Conservation (phyloP, 2,797 vertebrate species). For the Sebastes hubbsi region DNA sequence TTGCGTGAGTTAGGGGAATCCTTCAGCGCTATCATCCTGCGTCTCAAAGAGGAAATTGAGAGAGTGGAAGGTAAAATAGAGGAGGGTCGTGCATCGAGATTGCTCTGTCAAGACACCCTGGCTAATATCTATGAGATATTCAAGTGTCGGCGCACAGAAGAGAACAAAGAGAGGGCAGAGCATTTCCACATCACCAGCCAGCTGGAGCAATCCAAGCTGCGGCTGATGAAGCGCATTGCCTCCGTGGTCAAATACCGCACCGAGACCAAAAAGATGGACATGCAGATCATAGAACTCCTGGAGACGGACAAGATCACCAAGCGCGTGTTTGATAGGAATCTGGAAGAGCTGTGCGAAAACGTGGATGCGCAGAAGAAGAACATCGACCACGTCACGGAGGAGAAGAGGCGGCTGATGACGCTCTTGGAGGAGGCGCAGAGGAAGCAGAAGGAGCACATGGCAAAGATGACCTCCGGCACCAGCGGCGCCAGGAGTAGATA, state of each 20-base stretch:
- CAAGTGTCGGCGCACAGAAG: constrained; percentile 42
- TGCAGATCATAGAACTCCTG: constrained; percentile 58
- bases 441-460: constrained; percentile 56
- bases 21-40: background rate
- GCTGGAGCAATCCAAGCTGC: constrained; percentile 59
- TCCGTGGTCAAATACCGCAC: constrained; percentile 52
- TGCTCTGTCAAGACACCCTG: constrained; percentile 22
- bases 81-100: background rate
- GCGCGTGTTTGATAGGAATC: constrained; percentile 45
- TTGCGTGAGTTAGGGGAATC: constrained; percentile 30
- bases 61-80: constrained; percentile 53
- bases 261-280: constrained; percentile 67
- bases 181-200: constrained; percentile 28
- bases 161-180: constrained; percentile 49
- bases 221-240: constrained; percentile 58
- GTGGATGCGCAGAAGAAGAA: constrained; percentile 45
- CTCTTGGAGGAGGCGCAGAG: constrained; percentile 39
- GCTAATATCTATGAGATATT: constrained; percentile 38
- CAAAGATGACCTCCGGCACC: constrained; percentile 43
- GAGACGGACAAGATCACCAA: constrained; percentile 36
- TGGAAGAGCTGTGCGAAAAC: constrained; percentile 43
- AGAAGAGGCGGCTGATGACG: constrained; percentile 31
- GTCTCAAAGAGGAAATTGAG: constrained; percentile 46
- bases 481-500: constrained; percentile 26
- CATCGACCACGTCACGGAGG: constrained; percentile 30